These are phyloP conservation scores for Sparidentex hasta DNA, from an alignment of 2,797 vertebrate genomes.

Conservation along the genomic window DNA sequence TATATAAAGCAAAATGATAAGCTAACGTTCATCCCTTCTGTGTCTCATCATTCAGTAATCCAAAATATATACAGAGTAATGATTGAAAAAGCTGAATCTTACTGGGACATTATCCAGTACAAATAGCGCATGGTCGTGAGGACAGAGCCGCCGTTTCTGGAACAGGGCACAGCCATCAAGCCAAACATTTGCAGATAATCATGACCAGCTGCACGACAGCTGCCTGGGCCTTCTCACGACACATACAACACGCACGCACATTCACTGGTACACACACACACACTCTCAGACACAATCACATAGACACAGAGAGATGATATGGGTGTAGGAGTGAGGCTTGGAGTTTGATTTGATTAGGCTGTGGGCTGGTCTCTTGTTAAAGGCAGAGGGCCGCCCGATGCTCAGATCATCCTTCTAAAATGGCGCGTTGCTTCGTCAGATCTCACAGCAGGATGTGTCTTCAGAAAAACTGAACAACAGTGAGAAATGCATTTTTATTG, in stretches of 20 bases:
- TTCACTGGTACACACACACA: slow-evolving; percentile 2
- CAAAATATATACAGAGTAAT: too few relatives aligned
- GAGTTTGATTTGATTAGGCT: slow-evolving; percentile 16
- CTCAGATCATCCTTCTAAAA: background rate
- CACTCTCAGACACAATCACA: background rate
- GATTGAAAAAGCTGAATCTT: too few relatives aligned
- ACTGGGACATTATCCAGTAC: background rate
- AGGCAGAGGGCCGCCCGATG: background rate
- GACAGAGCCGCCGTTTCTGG: background rate
- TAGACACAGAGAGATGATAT: background rate
- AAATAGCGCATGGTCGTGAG: background rate
- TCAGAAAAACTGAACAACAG: background rate
- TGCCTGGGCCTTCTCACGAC: slow-evolving; percentile 35
- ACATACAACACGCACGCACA: slow-evolving; percentile 15
- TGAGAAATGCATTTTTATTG: background rate
- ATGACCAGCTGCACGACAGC: slow-evolving; percentile 14
- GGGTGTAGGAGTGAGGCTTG: background rate
- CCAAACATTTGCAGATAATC: slow-evolving; percentile 36
- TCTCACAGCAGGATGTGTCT: background rate
- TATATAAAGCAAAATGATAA: background rate
- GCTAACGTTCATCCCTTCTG: too few relatives aligned
- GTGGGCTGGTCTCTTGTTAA: slow-evolving; percentile 5
- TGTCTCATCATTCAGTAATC: too few relatives aligned
- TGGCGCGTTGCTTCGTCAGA: background rate
- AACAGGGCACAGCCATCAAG: background rate